Evolutionary conservation across 1,140 invertebrate species (phyloP).

Genomic region (Papilio xuthus): DNA sequence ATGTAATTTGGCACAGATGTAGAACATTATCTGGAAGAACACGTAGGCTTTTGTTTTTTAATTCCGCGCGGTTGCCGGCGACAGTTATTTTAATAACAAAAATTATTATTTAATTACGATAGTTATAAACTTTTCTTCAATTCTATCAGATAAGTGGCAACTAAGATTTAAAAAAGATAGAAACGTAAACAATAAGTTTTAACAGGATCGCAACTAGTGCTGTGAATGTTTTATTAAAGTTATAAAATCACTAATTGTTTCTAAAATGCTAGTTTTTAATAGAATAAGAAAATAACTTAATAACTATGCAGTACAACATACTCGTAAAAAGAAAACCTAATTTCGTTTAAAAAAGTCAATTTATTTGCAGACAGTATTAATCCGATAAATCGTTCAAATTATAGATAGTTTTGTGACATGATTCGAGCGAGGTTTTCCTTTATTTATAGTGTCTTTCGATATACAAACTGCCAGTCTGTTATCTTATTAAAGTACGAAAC

Average conservation of each 20-base stretch:
- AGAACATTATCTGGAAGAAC: no score
- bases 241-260: neutral
- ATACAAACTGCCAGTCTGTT: neutral
- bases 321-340: no score
- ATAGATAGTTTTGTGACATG: neutral
- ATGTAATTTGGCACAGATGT: no score
- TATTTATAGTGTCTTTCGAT: neutral
- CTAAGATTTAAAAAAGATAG: neutral
- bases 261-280: neutral
- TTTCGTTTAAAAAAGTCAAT: no score
- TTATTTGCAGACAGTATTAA: neutral
- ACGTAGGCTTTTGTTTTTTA: no score
- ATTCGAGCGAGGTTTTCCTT: neutral
- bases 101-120: no score
- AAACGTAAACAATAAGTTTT: neutral
- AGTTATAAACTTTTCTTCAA: no score
- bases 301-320: conserved; percentile 30
- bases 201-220: neutral
- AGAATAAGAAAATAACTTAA: conserved; percentile 20
- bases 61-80: no score
- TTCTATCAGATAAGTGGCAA: neutral
- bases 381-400: neutral
- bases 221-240: neutral
- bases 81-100: no score
- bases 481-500: neutral